phyloP scores from a whole-genome alignment of 1,140 invertebrate species.

The Coboldia fuscipes region DNA sequence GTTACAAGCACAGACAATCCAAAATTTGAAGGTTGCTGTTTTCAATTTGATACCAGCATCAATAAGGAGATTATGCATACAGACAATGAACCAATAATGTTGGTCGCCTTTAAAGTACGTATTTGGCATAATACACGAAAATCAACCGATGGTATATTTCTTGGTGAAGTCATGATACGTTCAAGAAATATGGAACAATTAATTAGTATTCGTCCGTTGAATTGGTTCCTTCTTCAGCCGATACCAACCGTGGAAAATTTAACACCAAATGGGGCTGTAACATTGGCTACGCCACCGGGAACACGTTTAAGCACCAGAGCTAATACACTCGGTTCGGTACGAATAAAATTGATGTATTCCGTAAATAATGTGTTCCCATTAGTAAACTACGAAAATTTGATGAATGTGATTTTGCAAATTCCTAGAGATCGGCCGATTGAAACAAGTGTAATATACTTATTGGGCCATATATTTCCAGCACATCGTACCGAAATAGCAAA shows the following conservation, averaged over 20 bases:
- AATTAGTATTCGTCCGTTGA: constrained; percentile 28
- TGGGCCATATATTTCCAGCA: constrained; percentile 67
- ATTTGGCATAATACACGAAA: constrained; percentile 68
- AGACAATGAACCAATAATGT: constrained; percentile 25
- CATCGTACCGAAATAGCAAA: constrained; percentile 72
- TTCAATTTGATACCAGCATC: constrained; percentile 62
- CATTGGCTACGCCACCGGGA: constrained; percentile 41
- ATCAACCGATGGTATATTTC: constrained; percentile 55
- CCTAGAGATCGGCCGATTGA: constrained; percentile 57
- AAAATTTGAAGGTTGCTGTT: too few relatives aligned
- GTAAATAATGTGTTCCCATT: constrained; percentile 71
- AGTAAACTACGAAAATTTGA: constrained; percentile 51
- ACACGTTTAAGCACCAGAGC: constrained; percentile 32
- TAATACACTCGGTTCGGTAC: constrained; percentile 53
- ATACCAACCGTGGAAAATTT: constrained; percentile 35
- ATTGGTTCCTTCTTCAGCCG: constrained; percentile 67
- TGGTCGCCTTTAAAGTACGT: constrained; percentile 24
- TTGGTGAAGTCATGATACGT: constrained; percentile 66
- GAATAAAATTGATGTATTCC: constrained; percentile 68
- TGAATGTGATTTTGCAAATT: constrained; percentile 52
- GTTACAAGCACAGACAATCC: constrained; percentile 76
- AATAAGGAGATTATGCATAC: constrained; percentile 54
- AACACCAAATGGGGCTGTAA: constrained; percentile 35
- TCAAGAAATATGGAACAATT: constrained; percentile 42
- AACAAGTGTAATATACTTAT: constrained; percentile 61